A percentile compares a stretch with the other conserved stretches of the same genome.
phyloP scores from a whole-genome alignment of 2,797 vertebrate species.

The Darevskia mixta region DNA sequence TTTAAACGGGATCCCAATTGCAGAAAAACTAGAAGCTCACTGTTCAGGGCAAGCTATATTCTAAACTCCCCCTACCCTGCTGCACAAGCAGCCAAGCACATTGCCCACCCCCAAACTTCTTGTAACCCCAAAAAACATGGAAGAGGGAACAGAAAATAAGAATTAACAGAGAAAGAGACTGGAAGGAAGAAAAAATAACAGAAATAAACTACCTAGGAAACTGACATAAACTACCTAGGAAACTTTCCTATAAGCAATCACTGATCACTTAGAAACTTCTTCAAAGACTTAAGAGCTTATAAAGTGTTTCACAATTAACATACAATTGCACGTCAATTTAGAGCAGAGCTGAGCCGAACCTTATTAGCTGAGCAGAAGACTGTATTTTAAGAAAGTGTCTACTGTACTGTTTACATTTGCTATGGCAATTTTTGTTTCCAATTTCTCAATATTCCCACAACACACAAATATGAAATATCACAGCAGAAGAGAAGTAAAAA shows the following conservation, averaged over 20 bases:
- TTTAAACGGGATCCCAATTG: too few species aligned
- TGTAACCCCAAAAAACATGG: too few species aligned
- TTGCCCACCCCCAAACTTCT: too few species aligned
- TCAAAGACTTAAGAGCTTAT: background rate
- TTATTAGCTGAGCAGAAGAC: background rate
- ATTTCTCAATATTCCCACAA: slow-evolving; percentile 9
- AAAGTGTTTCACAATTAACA: background rate
- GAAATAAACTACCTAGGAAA: background rate
- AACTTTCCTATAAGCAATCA: background rate
- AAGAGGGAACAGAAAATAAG: too few species aligned
- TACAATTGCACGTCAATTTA: background rate
- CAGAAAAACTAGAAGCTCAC: too few species aligned
- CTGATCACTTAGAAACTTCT: background rate
- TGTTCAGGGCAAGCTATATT: too few species aligned
- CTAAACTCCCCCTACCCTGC: too few species aligned
- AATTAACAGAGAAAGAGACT: too few species aligned
- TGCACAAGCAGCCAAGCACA: too few species aligned
- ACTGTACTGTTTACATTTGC: background rate
- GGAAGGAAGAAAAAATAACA: too few species aligned
- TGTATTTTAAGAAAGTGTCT: background rate
- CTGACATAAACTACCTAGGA: background rate
- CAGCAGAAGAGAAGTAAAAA: background rate
- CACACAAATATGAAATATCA: background rate
- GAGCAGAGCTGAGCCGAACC: background rate
- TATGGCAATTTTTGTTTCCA: background rate